A percentile compares a stretch with the other conserved stretches of the same genome.
phyloP scores from a whole-genome alignment of 1,140 invertebrate genomes.

The Coenobita brevimanus region DNA sequence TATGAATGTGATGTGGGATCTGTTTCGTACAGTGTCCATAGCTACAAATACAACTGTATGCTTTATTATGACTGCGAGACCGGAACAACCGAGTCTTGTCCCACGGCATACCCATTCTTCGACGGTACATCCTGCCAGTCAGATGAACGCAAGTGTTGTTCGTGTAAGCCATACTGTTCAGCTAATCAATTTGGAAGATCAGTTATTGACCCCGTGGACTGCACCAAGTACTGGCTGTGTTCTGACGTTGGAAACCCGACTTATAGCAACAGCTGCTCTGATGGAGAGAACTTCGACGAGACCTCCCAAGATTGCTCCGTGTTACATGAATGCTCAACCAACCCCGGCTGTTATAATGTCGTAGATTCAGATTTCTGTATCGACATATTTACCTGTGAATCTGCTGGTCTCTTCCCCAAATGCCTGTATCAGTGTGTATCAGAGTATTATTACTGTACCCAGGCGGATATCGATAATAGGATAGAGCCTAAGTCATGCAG shows the following conservation, averaged over 20 bases:
- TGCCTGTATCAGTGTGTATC: no score
- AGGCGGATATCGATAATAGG: no score
- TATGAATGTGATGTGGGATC: not conserved
- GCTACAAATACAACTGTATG: not conserved
- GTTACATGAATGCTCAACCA: no score
- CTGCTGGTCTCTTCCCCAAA: no score
- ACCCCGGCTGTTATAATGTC: no score
- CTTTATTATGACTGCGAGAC: not conserved
- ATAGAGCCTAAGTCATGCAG: no score
- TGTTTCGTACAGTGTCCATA: not conserved
- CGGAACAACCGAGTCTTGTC: not conserved
- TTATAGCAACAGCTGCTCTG: not conserved
- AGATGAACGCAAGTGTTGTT: not conserved
- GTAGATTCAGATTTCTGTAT: no score
- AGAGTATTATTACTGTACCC: no score
- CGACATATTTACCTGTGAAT: no score
- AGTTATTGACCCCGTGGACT: not conserved
- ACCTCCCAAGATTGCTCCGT: not conserved
- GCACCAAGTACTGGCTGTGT: not conserved
- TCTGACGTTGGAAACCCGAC: not conserved
- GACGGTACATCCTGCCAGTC: not conserved
- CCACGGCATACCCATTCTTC: not conserved
- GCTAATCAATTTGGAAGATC: not conserved
- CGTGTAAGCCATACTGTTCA: not conserved
- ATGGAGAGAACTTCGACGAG: not conserved